Evolutionary conservation across 64 coral and sea anemone species (phyloP), one percentile per base, ranked within the genome.

Genomic region (Montipora capricornis): DNA sequence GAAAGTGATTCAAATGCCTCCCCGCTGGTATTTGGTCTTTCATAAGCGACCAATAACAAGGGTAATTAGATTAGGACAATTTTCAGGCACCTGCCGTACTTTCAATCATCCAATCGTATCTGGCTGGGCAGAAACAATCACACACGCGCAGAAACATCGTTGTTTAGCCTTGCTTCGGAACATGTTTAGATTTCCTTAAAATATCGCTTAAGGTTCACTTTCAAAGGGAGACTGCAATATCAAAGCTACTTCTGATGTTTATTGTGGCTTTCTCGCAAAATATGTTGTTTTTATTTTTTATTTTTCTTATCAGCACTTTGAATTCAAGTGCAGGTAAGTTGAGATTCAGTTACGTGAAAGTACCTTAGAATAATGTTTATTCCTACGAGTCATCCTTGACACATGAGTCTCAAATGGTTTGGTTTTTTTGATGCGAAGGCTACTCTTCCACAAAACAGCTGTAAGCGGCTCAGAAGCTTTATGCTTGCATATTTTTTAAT

Each of bases 301-400:
- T 86, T 7, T 73, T 20, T 68, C 8, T 49, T 16, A 50, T 50
- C 37, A 49, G 29, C 66, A 71, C 19, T 20, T 86, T 86, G 61
- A 69, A 50, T 86, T 73, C 82, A 86, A 86, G 64, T 19, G 45
- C 49, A 71, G 82, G 82, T 86, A 73, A 49, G 82, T 70, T 7
- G 46, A 57, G 6, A 6, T 57, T 37, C 37, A 37, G 37, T 37
- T 37, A 2, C 37, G 52, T 55, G 10, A 55, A 55, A 5, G 0
- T 55, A 55, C 4, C 5, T 55, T 55, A 7, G 52, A 55, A 64
- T 12, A 64, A 4, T 16, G 61, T 64, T 12, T 11, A 14, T 15
- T 64, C 13, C 16, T 86, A 20, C 5, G 6, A 13, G 64, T 49
- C 14, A 49, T 49, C 45, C 16, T 48, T 9, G 1, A 11, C 44